Percentiles rank a stretch among this genome's conserved stretches.
Conservation (phyloP, 2,113 vertebrate species). For the Brachirus orientalis region DNA sequence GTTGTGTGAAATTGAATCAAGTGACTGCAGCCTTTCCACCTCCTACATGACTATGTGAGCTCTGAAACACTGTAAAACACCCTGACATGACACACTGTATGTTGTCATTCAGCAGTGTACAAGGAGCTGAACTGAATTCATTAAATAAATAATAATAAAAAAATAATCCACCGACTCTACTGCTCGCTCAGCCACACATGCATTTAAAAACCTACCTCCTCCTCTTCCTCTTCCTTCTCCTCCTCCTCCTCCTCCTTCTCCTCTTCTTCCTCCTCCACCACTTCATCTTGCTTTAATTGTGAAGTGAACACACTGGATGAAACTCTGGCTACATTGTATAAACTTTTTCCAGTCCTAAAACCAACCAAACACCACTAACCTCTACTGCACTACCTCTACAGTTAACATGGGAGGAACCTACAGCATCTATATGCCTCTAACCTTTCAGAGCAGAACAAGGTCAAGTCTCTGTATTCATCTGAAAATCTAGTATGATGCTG, state of each 20-base stretch:
- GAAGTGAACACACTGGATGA: slow-evolving; percentile 57
- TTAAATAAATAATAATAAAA: background rate
- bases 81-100: too few species aligned
- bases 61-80: too few species aligned
- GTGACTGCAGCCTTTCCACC: too few species aligned
- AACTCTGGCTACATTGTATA: slow-evolving; percentile 21
- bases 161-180: background rate
- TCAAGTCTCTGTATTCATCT: slow-evolving; percentile 30
- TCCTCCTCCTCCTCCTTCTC: slow-evolving; percentile 44
- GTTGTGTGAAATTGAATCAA: too few species aligned
- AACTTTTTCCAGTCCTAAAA: too few species aligned
- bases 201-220: slow-evolving; percentile 63
- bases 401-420: too few species aligned
- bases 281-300: slow-evolving; percentile 66
- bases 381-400: background rate
- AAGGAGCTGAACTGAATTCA: background rate
- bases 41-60: too few species aligned
- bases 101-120: too few species aligned
- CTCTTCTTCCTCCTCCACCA: slow-evolving; percentile 53
- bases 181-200: background rate
- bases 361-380: too few species aligned
- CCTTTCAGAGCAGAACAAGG: slow-evolving; percentile 9
- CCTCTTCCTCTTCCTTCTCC: slow-evolving; percentile 45
- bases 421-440: slow-evolving; percentile 9
- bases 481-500: background rate